Percentiles rank a stretch among this genome's conserved stretches.
Evolutionary conservation across 2,113 vertebrate species (phyloP).

Genomic region (Coryphaenoides rupestris): DNA sequence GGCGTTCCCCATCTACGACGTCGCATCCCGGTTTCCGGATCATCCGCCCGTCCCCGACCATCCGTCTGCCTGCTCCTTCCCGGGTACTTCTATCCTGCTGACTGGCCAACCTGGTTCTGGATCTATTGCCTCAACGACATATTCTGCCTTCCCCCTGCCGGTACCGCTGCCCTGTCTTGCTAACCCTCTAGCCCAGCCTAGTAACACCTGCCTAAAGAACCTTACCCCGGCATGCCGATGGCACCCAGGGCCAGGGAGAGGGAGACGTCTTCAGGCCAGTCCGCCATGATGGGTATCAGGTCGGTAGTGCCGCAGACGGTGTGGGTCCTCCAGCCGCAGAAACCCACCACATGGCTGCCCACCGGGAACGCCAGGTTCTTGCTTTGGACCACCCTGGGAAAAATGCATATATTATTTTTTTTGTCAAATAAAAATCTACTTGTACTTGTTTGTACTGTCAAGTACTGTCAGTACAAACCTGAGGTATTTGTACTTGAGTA

Average conservation of each 20-base stretch:
- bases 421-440: neutral
- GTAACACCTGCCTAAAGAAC: neutral
- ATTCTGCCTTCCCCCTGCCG: too few relatives aligned
- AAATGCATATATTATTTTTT: conserved; percentile 6
- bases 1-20: too few relatives aligned
- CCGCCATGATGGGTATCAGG: conserved; percentile 58
- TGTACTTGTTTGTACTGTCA: too few relatives aligned
- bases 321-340: conserved; percentile 79
- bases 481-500: too few relatives aligned
- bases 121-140: too few relatives aligned
- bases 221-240: conserved; percentile 86
- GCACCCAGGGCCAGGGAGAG: conserved; percentile 80
- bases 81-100: too few relatives aligned
- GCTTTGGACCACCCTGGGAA: conserved; percentile 79
- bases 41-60: too few relatives aligned
- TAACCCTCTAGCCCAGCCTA: neutral
- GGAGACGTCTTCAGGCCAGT: conserved; percentile 78
- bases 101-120: too few relatives aligned
- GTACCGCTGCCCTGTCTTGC: neutral
- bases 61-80: too few relatives aligned
- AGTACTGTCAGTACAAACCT: too few relatives aligned
- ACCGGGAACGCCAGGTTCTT: conserved; percentile 73
- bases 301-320: conserved; percentile 71
- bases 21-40: too few relatives aligned
- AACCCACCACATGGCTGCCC: conserved; percentile 64